A percentile compares a stretch with the other conserved stretches of the same genome.
Conservation (phyloP, 2,888 invertebrate species). For the Electrophaes corylata region DNA sequence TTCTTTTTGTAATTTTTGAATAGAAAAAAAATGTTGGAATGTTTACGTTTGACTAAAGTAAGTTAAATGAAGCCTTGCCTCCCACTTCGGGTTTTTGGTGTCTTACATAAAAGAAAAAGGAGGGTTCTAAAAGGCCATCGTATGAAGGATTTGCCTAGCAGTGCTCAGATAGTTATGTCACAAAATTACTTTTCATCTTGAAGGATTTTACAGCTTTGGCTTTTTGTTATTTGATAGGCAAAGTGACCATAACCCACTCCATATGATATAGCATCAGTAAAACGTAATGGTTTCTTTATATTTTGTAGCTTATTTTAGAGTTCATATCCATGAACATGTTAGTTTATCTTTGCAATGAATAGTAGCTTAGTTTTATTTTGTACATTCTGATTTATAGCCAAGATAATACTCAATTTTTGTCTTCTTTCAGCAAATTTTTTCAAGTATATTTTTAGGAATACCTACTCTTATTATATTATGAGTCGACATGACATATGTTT, state of each 20-base stretch:
- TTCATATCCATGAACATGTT: not conserved
- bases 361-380: too few relatives aligned
- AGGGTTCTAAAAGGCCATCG: conserved; percentile 23
- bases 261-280: conserved; percentile 24
- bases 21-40: too few relatives aligned
- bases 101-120: conserved; percentile 24
- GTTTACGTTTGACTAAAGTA: too few relatives aligned
- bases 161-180: conserved; percentile 22
- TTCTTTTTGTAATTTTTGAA: too few relatives aligned
- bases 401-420: too few relatives aligned
- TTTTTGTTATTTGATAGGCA: conserved; percentile 27
- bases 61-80: too few relatives aligned
- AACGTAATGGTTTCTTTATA: conserved; percentile 23
- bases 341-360: too few relatives aligned
- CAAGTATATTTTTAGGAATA: too few relatives aligned
- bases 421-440: too few relatives aligned
- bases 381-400: too few relatives aligned
- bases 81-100: conserved; percentile 6
- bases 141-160: conserved; percentile 11
- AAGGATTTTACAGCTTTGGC: conserved; percentile 24
- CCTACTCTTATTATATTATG: too few relatives aligned
- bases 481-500: too few relatives aligned
- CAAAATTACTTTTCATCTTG: conserved; percentile 21
- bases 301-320: conserved; percentile 9
- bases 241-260: conserved; percentile 26